phyloP scores from a whole-genome alignment of 2,113 vertebrate genomes.

The Leptobrachium ailaonicum region DNA sequence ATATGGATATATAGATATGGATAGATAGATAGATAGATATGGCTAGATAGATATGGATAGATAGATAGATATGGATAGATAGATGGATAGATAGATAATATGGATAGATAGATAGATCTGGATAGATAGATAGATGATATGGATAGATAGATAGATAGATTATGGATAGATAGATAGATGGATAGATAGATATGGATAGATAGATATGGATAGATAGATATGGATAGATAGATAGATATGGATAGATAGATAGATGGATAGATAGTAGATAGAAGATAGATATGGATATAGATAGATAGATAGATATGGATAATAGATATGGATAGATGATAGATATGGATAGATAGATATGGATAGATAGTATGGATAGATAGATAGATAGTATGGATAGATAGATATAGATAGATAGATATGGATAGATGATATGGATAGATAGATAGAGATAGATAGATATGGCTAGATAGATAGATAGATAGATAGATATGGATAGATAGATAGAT shows the following conservation, averaged over 20 bases:
- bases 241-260: too few relatives aligned
- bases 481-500: slow-evolving; percentile 37
- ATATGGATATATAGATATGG: neutral
- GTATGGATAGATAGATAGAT: neutral
- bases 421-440: too few relatives aligned
- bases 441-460: neutral
- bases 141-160: too few relatives aligned
- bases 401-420: too few relatives aligned
- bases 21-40: slow-evolving; percentile 33
- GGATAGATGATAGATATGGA: slow-evolving; percentile 23
- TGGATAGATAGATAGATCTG: too few relatives aligned
- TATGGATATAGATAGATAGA: slow-evolving; percentile 33
- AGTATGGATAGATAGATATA: too few relatives aligned
- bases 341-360: slow-evolving; percentile 37
- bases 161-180: too few relatives aligned
- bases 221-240: too few relatives aligned
- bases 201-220: too few relatives aligned
- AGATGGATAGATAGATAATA: too few relatives aligned
- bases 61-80: slow-evolving; percentile 2
- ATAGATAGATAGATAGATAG: slow-evolving; percentile 36
- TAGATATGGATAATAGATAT: slow-evolving; percentile 15
- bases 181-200: too few relatives aligned
- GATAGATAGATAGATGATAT: too few relatives aligned
- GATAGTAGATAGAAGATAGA: neutral
- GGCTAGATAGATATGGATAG: slow-evolving; percentile 35